These are phyloP conservation scores for Crematogaster levior DNA, from an alignment of 2,888 invertebrate genomes.

Conservation along the genomic window DNA sequence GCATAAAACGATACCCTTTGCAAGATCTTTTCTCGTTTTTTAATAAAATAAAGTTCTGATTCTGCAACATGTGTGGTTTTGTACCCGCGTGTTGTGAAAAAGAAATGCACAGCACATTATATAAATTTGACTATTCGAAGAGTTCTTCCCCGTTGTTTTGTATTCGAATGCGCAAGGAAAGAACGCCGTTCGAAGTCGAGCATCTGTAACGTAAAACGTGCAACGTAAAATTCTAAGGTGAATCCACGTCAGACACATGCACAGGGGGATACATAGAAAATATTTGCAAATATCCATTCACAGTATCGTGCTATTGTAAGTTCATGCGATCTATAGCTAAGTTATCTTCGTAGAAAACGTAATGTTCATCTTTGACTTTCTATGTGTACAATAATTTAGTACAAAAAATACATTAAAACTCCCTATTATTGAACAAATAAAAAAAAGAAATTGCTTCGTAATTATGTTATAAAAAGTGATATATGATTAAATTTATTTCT, in stretches of 20 bases:
- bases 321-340: too few relatives aligned
- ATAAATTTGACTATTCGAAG: slow-evolving; percentile 29
- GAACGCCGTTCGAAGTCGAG: slow-evolving; percentile 15
- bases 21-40: not conserved
- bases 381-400: not conserved
- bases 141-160: slow-evolving; percentile 29
- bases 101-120: slow-evolving; percentile 28
- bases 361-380: not conserved
- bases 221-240: slow-evolving; percentile 24
- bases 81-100: not conserved
- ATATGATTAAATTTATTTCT: not conserved
- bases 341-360: not conserved
- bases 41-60: slow-evolving; percentile 12
- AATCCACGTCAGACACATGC: slow-evolving; percentile 4
- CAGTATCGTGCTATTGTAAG: not conserved
- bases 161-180: slow-evolving; percentile 18
- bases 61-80: slow-evolving; percentile 23
- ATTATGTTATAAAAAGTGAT: not conserved
- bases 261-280: not conserved
- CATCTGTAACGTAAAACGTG: slow-evolving; percentile 23
- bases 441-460: not conserved
- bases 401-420: not conserved
- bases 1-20: not conserved
- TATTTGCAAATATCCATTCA: not conserved
- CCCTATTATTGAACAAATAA: not conserved